A percentile compares a stretch with the other conserved stretches of the same genome.
Evolutionary conservation across 1,140 invertebrate genomes (phyloP).

Genomic region (Calephelis nemesis): DNA sequence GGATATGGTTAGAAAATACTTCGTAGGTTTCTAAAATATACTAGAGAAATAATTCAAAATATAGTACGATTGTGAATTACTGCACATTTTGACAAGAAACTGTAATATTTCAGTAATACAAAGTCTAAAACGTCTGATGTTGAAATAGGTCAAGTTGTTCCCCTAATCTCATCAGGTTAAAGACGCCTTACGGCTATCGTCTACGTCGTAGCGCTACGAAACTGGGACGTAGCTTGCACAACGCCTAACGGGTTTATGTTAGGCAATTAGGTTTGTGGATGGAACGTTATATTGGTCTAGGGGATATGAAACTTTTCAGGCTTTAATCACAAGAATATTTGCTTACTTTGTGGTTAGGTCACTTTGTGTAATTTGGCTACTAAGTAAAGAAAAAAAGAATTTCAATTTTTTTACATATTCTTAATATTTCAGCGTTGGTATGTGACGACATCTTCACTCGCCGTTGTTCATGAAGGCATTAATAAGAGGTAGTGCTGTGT

Average conservation of each 20-base stretch:
- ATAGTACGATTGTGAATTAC: background rate
- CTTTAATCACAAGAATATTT: no score
- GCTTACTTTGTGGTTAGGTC: no score
- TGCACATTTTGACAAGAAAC: background rate
- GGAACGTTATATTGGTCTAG: background rate
- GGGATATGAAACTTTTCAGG: background rate
- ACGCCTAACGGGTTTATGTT: conserved; percentile 19
- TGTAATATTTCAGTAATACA: background rate
- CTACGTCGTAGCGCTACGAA: conserved; percentile 29
- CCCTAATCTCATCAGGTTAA: conserved; percentile 33
- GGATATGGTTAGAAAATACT: no score
- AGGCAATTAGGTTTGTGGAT: conserved; percentile 11
- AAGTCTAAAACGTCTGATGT: conserved; percentile 4
- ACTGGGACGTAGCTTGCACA: conserved; percentile 19
- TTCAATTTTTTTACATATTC: no score
- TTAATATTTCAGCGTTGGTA: no score
- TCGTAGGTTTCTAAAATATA: no score
- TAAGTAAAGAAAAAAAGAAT: no score
- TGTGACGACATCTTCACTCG: no score
- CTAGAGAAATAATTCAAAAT: no score
- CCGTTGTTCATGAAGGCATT: no score
- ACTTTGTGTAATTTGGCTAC: no score
- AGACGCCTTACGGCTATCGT: conserved; percentile 32
- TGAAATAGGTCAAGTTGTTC: conserved; percentile 34
- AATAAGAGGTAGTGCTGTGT: no score